Evolutionary conservation across 1,140 invertebrate genomes (phyloP).

Genomic region (Gerris buenoi): DNA sequence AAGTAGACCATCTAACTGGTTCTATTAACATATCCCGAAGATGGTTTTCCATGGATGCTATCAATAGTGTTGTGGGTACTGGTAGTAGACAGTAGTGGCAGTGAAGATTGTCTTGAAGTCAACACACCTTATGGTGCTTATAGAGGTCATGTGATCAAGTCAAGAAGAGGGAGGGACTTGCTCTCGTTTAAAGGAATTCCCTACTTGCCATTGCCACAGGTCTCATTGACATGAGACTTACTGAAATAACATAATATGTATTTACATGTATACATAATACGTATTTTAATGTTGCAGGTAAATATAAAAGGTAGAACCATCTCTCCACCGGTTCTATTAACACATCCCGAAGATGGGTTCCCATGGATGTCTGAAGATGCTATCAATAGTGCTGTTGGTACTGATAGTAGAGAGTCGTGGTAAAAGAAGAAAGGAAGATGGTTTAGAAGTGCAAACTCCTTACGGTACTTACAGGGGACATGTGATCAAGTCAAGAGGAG

Average conservation of each 20-base stretch:
- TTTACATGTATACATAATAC: too few relatives aligned
- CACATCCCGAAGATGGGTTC: background rate
- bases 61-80: background rate
- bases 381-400: background rate
- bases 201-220: too few relatives aligned
- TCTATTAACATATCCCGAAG: background rate
- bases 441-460: background rate
- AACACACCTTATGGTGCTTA: conserved; percentile 25
- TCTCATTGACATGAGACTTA: too few relatives aligned
- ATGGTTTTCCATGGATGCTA: background rate
- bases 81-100: background rate
- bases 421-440: background rate
- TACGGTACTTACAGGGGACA: conserved; percentile 32
- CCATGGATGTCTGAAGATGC: background rate
- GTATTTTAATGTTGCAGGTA: too few relatives aligned
- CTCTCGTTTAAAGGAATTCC: conserved; percentile 20
- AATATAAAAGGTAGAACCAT: too few relatives aligned
- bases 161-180: conserved; percentile 28
- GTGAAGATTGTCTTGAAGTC: background rate
- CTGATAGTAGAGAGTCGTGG: background rate
- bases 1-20: too few relatives aligned
- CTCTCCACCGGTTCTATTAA: too few relatives aligned
- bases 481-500: conserved; percentile 28
- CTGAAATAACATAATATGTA: too few relatives aligned
- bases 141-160: conserved; percentile 30